These are phyloP conservation scores for Chloropsis cyanopogon DNA, from an alignment of 2,113 vertebrate species.

Conservation along the genomic window DNA sequence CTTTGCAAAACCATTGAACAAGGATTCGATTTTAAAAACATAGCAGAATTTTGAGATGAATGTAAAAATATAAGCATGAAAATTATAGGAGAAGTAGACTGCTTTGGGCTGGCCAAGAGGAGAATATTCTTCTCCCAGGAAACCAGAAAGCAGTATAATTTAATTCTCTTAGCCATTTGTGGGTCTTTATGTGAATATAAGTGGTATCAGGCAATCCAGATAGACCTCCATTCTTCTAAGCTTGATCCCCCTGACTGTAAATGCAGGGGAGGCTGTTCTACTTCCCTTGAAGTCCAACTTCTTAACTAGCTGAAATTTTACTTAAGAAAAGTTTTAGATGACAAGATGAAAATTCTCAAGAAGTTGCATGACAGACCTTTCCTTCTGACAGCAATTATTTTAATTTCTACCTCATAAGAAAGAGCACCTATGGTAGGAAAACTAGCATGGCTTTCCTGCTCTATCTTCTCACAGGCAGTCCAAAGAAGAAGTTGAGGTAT, in stretches of 20 bases:
- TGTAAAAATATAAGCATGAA: background rate
- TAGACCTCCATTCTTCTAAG: background rate
- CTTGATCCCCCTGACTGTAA: background rate
- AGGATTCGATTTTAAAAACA: background rate
- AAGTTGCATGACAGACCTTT: background rate
- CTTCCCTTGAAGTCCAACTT: background rate
- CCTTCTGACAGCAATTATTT: background rate
- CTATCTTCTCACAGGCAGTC: background rate
- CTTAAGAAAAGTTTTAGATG: background rate
- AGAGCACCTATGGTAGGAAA: background rate
- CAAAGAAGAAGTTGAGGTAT: background rate
- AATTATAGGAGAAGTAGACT: background rate
- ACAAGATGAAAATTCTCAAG: background rate
- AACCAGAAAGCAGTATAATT: background rate
- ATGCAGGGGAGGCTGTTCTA: background rate
- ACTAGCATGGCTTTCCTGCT: background rate
- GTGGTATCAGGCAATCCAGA: background rate
- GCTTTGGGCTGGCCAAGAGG: background rate
- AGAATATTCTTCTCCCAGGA: background rate
- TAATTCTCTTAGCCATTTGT: background rate
- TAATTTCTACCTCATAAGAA: background rate
- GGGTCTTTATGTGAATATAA: background rate
- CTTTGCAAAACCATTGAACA: background rate
- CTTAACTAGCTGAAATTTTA: background rate
- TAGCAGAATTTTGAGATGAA: background rate